phyloP scores from a whole-genome alignment of 2,113 vertebrate genomes.

The Sciurus niger region DNA sequence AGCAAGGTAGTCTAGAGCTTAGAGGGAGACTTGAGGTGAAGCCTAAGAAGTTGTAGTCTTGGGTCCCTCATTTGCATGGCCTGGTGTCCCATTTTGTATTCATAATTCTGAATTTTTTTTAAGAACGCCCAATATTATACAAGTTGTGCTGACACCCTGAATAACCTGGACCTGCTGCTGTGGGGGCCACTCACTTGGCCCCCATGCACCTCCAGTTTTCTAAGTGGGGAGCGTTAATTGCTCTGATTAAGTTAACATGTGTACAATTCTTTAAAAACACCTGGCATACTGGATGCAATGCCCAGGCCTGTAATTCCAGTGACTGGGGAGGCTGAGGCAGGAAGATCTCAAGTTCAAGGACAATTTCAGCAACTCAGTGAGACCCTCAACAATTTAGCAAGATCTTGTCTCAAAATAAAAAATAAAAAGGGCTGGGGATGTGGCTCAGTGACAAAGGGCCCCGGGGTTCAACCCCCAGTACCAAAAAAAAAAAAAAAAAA shows the following conservation, averaged over 20 bases:
- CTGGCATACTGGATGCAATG: not conserved
- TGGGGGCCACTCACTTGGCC: not conserved
- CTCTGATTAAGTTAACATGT: not conserved
- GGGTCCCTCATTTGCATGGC: not conserved
- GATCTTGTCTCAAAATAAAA: not conserved
- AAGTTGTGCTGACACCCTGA: not conserved
- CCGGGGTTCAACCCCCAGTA: too few species aligned
- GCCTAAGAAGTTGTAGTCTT: not conserved
- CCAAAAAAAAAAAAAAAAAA: not conserved
- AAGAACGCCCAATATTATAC: not conserved
- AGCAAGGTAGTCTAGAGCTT: not conserved
- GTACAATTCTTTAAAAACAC: not conserved
- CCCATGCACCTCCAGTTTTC: not conserved
- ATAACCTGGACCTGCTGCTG: not conserved
- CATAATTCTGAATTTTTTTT: constrained; percentile 31
- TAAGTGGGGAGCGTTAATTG: not conserved
- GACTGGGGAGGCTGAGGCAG: not conserved
- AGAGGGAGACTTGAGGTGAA: not conserved
- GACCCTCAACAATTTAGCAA: not conserved
- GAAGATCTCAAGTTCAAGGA: not conserved
- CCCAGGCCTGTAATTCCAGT: not conserved
- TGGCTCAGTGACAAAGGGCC: too few species aligned
- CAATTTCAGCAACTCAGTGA: not conserved
- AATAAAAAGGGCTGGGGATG: not conserved
- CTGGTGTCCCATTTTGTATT: not conserved